Percentiles rank a stretch among this genome's conserved stretches.
Evolutionary conservation across 2,113 vertebrate species (phyloP).

Genomic region (Pluvianellus socialis): DNA sequence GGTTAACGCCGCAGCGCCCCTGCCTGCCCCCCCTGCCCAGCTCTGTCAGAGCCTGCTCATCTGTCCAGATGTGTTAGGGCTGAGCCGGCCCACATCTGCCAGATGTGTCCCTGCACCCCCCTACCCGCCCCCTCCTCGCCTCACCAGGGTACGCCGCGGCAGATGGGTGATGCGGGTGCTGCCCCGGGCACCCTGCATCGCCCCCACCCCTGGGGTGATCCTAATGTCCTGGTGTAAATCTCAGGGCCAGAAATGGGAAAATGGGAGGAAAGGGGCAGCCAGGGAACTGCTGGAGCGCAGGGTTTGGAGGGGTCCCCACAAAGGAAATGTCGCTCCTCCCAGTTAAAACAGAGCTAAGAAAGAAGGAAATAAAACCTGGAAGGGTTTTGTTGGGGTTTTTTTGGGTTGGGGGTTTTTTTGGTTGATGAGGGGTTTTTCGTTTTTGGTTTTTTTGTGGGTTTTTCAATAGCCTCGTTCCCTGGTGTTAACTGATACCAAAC

Average conservation of each 20-base stretch:
- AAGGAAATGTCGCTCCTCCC: background rate
- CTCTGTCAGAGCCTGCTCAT: background rate
- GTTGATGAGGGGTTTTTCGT: background rate
- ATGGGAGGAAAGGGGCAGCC: no score
- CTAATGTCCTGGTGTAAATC: background rate
- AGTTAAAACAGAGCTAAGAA: background rate
- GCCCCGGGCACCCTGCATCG: rapidly evolving
- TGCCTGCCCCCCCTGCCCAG: background rate
- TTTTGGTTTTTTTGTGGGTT: background rate
- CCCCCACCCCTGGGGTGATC: rapidly evolving
- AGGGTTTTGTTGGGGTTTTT: background rate
- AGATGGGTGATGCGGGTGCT: rapidly evolving
- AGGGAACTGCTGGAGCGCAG: no score
- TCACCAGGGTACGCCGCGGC: rapidly evolving
- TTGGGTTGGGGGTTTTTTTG: no score
- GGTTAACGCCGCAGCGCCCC: background rate
- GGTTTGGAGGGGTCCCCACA: background rate
- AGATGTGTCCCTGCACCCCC: background rate
- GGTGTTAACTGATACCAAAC: background rate
- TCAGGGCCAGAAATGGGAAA: background rate
- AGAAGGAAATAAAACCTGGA: background rate
- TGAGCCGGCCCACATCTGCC: background rate
- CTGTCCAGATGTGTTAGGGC: slow-evolving; percentile 17
- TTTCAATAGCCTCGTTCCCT: background rate
- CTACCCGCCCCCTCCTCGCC: rapidly evolving